Conservation (phyloP, 1,140 invertebrate genomes). For the Uloborus diversus region DNA sequence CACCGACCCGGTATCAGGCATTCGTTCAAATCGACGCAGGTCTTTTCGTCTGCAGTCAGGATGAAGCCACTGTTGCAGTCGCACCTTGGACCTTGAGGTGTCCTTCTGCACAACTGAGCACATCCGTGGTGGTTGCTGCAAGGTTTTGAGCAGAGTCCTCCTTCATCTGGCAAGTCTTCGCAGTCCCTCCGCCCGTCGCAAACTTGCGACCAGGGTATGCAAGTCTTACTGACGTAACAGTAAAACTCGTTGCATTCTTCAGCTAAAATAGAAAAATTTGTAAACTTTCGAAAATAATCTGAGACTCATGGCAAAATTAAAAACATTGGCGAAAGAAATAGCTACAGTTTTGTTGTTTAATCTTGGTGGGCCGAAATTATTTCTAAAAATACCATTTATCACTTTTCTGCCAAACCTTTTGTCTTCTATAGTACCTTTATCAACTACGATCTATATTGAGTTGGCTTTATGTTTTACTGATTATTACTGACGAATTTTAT, state of each 20-base stretch:
- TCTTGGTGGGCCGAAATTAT: no score
- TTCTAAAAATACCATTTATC: no score
- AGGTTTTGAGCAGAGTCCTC: slow-evolving; percentile 68
- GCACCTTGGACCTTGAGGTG: slow-evolving; percentile 83
- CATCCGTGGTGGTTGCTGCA: slow-evolving; percentile 92
- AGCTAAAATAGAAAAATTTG: background rate
- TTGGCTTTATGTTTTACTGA: no score
- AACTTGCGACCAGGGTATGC: slow-evolving; percentile 68
- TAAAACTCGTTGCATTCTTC: slow-evolving; percentile 65
- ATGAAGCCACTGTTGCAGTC: slow-evolving; percentile 71
- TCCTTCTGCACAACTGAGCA: slow-evolving; percentile 90
- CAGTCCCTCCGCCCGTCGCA: slow-evolving; percentile 57
- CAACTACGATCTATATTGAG: no score
- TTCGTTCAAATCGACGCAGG: slow-evolving; percentile 87
- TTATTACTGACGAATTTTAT: no score
- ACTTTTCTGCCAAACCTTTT: no score
- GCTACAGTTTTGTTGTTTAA: no score
- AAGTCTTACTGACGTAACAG: slow-evolving; percentile 71
- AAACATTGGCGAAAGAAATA: no score
- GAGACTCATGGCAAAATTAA: no score
- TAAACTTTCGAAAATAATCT: no score
- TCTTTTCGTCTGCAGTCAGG: slow-evolving; percentile 73
- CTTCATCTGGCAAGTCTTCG: slow-evolving; percentile 57
- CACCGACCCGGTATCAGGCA: slow-evolving; percentile 84
- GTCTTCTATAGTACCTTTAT: no score